Evolutionary conservation across 2,888 invertebrate genomes (phyloP).

Genomic region (Thalpophila matura): DNA sequence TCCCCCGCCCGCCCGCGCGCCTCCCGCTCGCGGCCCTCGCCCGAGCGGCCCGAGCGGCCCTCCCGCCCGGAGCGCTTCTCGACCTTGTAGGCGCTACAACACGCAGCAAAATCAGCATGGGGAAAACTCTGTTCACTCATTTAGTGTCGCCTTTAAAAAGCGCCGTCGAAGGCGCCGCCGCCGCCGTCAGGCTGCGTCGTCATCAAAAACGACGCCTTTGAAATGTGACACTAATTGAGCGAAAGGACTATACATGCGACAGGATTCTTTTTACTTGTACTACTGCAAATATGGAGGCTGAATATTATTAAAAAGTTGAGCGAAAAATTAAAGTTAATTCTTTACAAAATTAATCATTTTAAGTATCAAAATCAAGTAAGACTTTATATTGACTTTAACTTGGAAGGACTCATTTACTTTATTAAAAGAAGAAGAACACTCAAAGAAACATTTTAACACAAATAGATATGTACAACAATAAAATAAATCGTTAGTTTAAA

Average conservation of each 20-base stretch:
- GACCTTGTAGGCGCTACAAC: slow-evolving; percentile 84
- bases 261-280: no score
- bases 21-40: slow-evolving; percentile 57
- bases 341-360: neutral
- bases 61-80: slow-evolving; percentile 79
- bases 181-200: no score
- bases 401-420: neutral
- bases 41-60: slow-evolving; percentile 60
- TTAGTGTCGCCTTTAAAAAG: no score
- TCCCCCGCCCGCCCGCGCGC: slow-evolving; percentile 64
- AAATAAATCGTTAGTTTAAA: neutral
- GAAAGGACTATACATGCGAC: no score
- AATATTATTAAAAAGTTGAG: neutral
- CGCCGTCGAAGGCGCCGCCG: no score
- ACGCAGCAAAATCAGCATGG: neutral
- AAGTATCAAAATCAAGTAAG: slow-evolving; percentile 2
- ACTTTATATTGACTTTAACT: slow-evolving; percentile 2
- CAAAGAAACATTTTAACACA: neutral
- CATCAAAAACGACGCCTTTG: no score
- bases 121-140: no score
- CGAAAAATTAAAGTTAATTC: neutral
- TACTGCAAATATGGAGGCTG: no score
- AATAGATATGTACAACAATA: slow-evolving; percentile 11
- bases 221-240: no score
- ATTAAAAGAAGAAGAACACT: slow-evolving; percentile 1